These are phyloP conservation scores for Neuroscelio doddi DNA, from an alignment of 2,888 invertebrate species.

Conservation along the genomic window DNA sequence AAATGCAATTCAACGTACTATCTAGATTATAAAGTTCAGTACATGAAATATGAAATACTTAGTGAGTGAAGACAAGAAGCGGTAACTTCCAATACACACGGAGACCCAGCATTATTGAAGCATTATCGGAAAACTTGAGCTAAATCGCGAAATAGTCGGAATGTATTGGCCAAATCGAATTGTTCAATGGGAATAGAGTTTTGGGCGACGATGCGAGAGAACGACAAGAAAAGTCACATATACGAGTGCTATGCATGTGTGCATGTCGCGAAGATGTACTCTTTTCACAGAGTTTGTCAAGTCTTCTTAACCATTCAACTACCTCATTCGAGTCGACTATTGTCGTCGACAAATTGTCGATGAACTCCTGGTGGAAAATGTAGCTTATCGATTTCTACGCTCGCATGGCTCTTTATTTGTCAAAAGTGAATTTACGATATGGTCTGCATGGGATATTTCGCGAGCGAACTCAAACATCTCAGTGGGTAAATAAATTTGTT, in stretches of 20 bases:
- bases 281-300: conserved; percentile 36
- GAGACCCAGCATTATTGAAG: background rate
- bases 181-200: conserved; percentile 21
- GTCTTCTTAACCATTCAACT: conserved; percentile 40
- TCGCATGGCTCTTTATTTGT: conserved; percentile 31
- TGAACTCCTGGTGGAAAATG: conserved; percentile 33
- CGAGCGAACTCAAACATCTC: conserved; percentile 20
- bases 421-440: conserved; percentile 40
- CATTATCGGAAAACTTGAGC: conserved; percentile 25
- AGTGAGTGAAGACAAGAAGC: too few species aligned
- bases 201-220: conserved; percentile 8
- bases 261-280: conserved; percentile 19
- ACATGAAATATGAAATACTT: too few species aligned
- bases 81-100: too few species aligned
- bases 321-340: conserved; percentile 39
- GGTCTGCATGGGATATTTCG: conserved; percentile 23
- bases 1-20: too few species aligned
- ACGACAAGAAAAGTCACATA: conserved; percentile 5
- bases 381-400: conserved; percentile 41
- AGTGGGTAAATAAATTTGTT: conserved; percentile 28
- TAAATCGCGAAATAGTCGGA: conserved; percentile 26
- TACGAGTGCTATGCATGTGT: background rate
- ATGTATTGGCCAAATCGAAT: conserved; percentile 37
- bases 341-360: conserved; percentile 46
- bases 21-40: too few species aligned